Evolutionary conservation across 2,797 vertebrate species (phyloP).

Genomic region (Fratercula arctica): DNA sequence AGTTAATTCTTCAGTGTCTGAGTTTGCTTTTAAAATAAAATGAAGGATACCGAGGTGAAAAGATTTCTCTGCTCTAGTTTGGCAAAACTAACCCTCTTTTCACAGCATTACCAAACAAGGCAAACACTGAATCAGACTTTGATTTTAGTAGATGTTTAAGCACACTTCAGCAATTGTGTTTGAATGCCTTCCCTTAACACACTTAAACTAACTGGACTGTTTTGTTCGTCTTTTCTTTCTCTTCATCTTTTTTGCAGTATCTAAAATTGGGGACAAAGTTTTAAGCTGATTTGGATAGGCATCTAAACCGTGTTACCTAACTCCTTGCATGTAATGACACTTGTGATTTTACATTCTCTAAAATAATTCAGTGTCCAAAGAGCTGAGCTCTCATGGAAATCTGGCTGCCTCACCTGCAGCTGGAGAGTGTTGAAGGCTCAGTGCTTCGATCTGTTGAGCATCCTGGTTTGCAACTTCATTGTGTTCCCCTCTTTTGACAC

Average conservation of each 20-base stretch:
- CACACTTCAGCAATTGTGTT: background rate
- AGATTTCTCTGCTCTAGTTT: background rate
- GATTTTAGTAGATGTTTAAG: background rate
- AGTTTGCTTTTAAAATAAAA: background rate
- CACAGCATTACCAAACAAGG: conserved; percentile 9
- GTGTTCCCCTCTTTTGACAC: background rate
- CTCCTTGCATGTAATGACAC: background rate
- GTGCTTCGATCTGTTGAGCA: background rate
- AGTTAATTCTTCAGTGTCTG: background rate
- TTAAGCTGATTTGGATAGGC: background rate
- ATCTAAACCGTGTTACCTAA: background rate
- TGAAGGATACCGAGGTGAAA: background rate
- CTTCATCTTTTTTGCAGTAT: background rate
- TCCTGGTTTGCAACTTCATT: background rate
- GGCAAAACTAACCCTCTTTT: conserved; percentile 20
- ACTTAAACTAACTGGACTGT: background rate
- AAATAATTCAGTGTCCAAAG: background rate
- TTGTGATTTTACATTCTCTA: background rate
- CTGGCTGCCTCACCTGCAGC: background rate
- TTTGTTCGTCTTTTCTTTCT: background rate
- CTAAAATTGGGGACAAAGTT: background rate
- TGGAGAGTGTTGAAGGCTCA: background rate
- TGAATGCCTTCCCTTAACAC: background rate
- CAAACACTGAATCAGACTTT: background rate
- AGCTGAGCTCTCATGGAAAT: fast-evolving